phyloP scores from a whole-genome alignment of 2,113 vertebrate species.

The Pygoscelis antarcticus region DNA sequence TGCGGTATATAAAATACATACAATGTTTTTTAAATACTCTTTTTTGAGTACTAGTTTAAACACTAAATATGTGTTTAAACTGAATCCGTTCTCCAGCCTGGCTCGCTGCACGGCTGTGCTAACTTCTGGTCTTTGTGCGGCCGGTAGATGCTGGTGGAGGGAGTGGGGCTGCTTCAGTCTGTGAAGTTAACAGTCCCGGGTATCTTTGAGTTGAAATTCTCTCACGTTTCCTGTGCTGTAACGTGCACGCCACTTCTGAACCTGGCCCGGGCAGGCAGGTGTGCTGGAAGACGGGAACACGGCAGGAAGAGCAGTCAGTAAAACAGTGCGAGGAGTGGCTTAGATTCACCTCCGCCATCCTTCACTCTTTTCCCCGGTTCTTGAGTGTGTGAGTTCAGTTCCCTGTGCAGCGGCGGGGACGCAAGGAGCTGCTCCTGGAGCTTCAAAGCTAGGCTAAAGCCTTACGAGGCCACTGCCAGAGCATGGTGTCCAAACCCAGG shows the following conservation, averaged over 20 bases:
- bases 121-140: background rate
- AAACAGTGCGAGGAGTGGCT: background rate
- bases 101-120: background rate
- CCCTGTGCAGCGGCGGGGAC: background rate
- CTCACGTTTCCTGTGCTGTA: background rate
- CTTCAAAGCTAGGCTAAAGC: background rate
- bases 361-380: background rate
- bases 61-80: background rate
- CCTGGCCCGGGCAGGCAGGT: background rate
- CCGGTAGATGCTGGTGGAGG: background rate
- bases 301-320: background rate
- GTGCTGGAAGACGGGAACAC: background rate
- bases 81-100: background rate
- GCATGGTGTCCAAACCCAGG: background rate
- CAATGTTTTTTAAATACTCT: accelerated
- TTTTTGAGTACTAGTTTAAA: background rate
- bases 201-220: background rate
- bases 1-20: accelerated
- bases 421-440: background rate
- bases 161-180: background rate
- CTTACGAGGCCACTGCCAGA: background rate
- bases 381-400: background rate
- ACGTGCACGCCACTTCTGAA: background rate
- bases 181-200: background rate
- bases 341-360: background rate